Evolutionary conservation across 2,888 invertebrate genomes (phyloP).

Genomic region (Acleris cristana): DNA sequence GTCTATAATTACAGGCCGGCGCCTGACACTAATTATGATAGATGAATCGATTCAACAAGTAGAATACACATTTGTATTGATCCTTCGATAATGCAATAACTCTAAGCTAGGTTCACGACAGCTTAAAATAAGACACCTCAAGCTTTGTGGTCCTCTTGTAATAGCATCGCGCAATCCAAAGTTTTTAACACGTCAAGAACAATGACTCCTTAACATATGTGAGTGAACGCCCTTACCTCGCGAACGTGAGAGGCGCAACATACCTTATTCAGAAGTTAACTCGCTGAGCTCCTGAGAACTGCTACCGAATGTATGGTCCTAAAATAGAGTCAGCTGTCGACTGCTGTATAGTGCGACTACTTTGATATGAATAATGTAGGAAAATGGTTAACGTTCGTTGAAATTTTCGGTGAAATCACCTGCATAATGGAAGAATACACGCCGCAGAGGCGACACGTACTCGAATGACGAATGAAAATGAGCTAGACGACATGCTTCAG

Average conservation of each 20-base stretch:
- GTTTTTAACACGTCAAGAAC: constrained; percentile 13
- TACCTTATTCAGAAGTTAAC: constrained; percentile 33
- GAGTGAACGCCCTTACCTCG: constrained; percentile 49
- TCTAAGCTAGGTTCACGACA: background rate
- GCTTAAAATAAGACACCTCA: background rate
- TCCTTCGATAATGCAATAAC: constrained; percentile 6
- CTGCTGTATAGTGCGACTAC: background rate
- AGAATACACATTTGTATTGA: constrained; percentile 17
- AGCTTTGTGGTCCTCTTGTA: background rate
- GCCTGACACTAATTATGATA: constrained; percentile 36
- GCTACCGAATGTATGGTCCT: constrained; percentile 44
- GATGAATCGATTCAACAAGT: constrained; percentile 28
- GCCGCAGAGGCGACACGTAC: constrained; percentile 9
- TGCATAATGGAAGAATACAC: constrained; percentile 23
- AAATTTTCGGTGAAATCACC: constrained; percentile 18
- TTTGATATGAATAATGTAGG: constrained; percentile 11
- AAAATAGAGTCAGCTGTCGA: constrained; percentile 22
- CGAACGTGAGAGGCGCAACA: constrained; percentile 37
- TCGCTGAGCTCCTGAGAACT: constrained; percentile 37
- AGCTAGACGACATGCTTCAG: constrained; percentile 35
- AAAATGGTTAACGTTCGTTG: background rate
- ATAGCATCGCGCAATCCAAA: background rate
- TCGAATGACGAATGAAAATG: constrained; percentile 26
- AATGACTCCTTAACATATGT: constrained; percentile 32
- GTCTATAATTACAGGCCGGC: constrained; percentile 33